Evolutionary conservation across 2,113 vertebrate species (phyloP).

Genomic region (Hippocampus guttulatus): DNA sequence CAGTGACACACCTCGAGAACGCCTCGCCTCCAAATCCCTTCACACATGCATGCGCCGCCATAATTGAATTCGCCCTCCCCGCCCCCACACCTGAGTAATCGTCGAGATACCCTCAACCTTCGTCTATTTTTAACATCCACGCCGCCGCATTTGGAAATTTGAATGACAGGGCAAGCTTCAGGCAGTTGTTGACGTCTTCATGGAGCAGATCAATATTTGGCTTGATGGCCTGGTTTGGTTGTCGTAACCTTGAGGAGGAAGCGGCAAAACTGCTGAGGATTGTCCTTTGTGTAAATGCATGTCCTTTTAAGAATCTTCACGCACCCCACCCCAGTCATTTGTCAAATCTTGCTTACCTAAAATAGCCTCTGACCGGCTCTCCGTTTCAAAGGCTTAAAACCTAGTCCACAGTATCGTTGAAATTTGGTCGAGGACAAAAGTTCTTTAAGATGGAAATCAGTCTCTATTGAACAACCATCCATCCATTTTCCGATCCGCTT

Average conservation of each 20-base stretch:
- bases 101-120: constrained; percentile 30
- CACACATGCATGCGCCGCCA: constrained; percentile 43
- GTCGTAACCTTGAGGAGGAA: constrained; percentile 26
- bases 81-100: constrained; percentile 18
- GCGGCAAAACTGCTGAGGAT: constrained; percentile 22
- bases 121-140: constrained; percentile 42
- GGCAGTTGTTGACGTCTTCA: constrained; percentile 19
- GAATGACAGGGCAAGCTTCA: constrained; percentile 47
- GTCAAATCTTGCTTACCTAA: no score
- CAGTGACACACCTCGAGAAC: constrained; percentile 34
- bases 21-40: constrained; percentile 46
- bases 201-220: constrained; percentile 21
- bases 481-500: no score
- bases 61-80: constrained; percentile 50
- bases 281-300: constrained; percentile 8
- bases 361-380: no score
- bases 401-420: no score
- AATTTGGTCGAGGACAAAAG: no score
- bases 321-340: background rate
- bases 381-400: no score
- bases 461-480: no score
- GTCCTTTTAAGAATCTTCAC: background rate
- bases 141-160: constrained; percentile 45
- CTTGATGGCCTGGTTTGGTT: constrained; percentile 37
- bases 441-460: no score